Percentiles rank a stretch among this genome's conserved stretches.
Conservation (phyloP, 1,140 invertebrate species). For the Drosophila takahashii region DNA sequence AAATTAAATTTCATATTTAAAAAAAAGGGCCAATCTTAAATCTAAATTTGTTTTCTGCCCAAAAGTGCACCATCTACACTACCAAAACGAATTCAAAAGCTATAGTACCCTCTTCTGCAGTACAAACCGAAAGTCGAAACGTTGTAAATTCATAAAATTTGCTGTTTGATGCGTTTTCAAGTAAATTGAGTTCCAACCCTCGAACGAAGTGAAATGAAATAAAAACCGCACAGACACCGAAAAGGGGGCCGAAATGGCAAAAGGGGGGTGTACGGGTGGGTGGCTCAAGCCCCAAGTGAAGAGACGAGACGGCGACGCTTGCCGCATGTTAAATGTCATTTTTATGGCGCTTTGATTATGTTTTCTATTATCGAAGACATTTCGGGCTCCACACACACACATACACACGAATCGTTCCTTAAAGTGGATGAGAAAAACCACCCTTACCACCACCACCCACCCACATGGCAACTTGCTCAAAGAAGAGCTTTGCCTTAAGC, state of each 20-base stretch:
- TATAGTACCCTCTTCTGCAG: constrained; percentile 5
- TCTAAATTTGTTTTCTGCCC: no score
- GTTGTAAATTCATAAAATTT: constrained; percentile 83
- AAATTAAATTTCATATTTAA: no score
- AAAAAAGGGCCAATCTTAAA: no score
- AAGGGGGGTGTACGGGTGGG: background rate
- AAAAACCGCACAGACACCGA: constrained; percentile 71
- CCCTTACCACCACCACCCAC: constrained; percentile 4
- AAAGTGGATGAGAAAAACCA: constrained; percentile 35
- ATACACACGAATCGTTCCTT: constrained; percentile 21
- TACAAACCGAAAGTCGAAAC: constrained; percentile 62
- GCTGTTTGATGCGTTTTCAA: constrained; percentile 83
- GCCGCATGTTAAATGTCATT: constrained; percentile 83
- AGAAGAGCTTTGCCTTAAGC: constrained; percentile 69
- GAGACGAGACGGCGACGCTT: constrained; percentile 71
- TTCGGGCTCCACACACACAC: constrained; percentile 57
- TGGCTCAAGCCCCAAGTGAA: constrained; percentile 19
- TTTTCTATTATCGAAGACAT: constrained; percentile 83
- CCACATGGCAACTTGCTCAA: constrained; percentile 1
- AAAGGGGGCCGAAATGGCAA: constrained; percentile 28
- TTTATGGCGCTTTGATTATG: constrained; percentile 83
- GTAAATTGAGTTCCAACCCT: constrained; percentile 83
- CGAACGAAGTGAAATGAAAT: constrained; percentile 80
- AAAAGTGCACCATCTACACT: no score
- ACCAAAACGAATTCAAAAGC: background rate